Evolutionary conservation across 2,113 vertebrate species (phyloP), one percentile per base, ranked within the genome.

Genomic region (Ammodramus savannarum): DNA sequence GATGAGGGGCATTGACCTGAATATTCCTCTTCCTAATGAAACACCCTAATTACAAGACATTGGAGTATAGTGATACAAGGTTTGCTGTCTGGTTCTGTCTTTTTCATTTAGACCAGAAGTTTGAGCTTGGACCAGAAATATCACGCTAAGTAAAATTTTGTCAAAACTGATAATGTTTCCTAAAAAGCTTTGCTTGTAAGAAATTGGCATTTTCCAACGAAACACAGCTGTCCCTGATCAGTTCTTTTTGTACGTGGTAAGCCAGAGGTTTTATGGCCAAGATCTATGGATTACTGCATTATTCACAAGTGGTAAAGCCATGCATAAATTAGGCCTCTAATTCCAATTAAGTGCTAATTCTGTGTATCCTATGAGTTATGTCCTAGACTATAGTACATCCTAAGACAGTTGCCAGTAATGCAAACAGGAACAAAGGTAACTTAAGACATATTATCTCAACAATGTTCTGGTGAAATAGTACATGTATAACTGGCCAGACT

Each of bases 1-100:
- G 95, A 97, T 87, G 96, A 95, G 93, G 91, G 94, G 66, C 92
- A 93, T 18, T 96, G 94, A 97, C 96, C 95, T 95, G 95, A 95
- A 92, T 96, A 93, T 95, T 95, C 94, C 77, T 95, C 80, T 95
- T 95, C 73, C 92, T 96, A 95, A 90, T 87, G 93, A 95, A 95
- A 94, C 65, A 71, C 72, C 80, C 90, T 93, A 95, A 97, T 90
- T 95, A 93, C 52, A 84, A 74, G 80, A 81, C 86, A 44, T 89
- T 26, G 80, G 73, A 88, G 61, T 87, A 51, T 34, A 92, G 68
- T 11, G 88, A 74, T 69, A 55, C 0, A 52, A 90, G 36, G 76
- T 38, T 96, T 92, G 76, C 80, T 84, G 88, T 81, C 89, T 80
- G 51, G 43, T 87, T 72, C 71, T 65, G 48, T 89, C 67, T 51